Conservation (phyloP, 2,797 vertebrate genomes). For the Arrhamphus sclerolepis region DNA sequence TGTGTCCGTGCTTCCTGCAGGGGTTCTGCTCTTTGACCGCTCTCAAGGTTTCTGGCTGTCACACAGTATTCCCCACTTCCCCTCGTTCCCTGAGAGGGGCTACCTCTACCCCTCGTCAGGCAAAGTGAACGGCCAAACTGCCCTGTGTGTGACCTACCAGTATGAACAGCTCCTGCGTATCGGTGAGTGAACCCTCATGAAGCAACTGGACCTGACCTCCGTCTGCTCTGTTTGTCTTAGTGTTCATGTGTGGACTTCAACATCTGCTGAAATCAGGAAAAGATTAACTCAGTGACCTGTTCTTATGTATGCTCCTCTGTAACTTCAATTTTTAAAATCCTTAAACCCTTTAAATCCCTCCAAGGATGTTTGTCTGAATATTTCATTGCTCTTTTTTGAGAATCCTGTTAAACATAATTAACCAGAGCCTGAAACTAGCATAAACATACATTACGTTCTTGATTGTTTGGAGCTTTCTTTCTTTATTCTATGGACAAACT, state of each 20-base stretch:
- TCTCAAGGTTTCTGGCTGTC: constrained; percentile 92
- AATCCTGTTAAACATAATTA: no score
- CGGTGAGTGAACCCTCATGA: constrained; percentile 76
- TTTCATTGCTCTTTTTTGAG: neutral
- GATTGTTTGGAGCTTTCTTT: no score
- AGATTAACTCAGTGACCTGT: constrained; percentile 3
- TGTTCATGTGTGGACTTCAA: neutral
- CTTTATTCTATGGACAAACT: no score
- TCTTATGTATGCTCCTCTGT: neutral
- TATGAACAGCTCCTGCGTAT: constrained; percentile 86
- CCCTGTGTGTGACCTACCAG: constrained; percentile 87
- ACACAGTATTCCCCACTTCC: constrained; percentile 91
- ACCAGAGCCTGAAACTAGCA: no score
- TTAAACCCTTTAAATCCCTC: neutral
- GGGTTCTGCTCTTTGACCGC: constrained; percentile 86
- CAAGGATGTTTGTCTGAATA: neutral
- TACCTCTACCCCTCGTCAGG: constrained; percentile 87
- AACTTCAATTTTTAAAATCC: neutral
- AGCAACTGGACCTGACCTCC: neutral
- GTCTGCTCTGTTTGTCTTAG: neutral
- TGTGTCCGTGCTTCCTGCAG: constrained; percentile 74
- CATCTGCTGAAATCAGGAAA: constrained; percentile 23
- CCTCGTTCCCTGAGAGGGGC: constrained; percentile 84
- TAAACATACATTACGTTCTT: no score
- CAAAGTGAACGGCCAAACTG: constrained; percentile 84